phyloP scores from a whole-genome alignment of 2,797 vertebrate species.

The Hozukius guyotensis region DNA sequence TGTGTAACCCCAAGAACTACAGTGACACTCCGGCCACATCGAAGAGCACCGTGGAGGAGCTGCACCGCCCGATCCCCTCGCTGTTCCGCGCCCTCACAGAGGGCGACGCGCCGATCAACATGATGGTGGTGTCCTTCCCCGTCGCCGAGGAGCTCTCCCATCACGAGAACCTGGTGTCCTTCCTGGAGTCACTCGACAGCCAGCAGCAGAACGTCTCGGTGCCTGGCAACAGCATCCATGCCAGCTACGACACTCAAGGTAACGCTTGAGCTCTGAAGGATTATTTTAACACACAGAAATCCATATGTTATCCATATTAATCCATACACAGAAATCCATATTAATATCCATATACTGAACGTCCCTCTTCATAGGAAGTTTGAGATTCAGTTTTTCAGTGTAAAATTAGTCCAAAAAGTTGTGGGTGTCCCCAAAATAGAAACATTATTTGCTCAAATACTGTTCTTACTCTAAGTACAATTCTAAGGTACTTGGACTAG shows the following conservation, averaged over 20 bases:
- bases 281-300: neutral
- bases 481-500: neutral
- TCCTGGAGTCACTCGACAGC: conserved; percentile 93
- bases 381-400: neutral
- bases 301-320: neutral
- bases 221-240: conserved; percentile 90
- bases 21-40: conserved; percentile 97
- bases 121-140: conserved; percentile 98
- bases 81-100: conserved; percentile 96
- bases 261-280: neutral
- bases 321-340: neutral
- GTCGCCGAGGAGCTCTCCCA: conserved; percentile 94
- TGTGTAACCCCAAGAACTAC: conserved; percentile 98
- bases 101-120: conserved; percentile 92
- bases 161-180: conserved; percentile 96
- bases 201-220: conserved; percentile 92
- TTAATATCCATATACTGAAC: neutral
- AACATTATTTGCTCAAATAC: neutral
- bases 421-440: neutral
- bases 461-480: neutral
- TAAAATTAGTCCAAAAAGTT: neutral
- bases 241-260: conserved; percentile 87
- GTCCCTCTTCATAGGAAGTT: neutral
- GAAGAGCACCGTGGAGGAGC: conserved; percentile 97
- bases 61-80: conserved; percentile 94